These are phyloP conservation scores for Heterotis niloticus DNA, from an alignment of 2,113 vertebrate genomes.

Conservation along the genomic window DNA sequence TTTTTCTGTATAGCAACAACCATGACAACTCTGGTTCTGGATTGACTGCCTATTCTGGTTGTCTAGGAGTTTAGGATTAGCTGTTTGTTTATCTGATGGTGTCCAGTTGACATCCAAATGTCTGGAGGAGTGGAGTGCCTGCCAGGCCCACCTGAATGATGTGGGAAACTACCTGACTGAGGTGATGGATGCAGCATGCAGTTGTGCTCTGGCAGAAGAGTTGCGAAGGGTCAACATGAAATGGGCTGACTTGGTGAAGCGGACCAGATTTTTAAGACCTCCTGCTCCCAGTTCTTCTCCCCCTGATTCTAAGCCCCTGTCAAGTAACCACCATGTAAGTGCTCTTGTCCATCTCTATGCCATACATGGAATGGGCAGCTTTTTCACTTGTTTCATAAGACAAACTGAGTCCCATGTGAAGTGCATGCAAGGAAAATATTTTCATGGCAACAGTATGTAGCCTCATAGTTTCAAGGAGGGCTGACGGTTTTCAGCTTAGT, in stretches of 20 bases:
- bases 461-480: no score
- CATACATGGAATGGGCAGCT: no score
- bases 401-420: no score
- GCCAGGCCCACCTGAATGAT: constrained; percentile 66
- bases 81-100: background rate
- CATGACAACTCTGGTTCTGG: no score
- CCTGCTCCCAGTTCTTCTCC: background rate
- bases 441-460: no score
- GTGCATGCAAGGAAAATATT: no score
- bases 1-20: background rate
- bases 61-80: background rate
- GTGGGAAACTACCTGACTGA: constrained; percentile 69
- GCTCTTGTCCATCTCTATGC: no score
- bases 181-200: constrained; percentile 61
- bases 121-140: constrained; percentile 60
- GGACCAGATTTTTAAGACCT: constrained; percentile 60
- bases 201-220: constrained; percentile 63
- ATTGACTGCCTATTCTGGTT: background rate
- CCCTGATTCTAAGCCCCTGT: background rate
- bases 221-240: constrained; percentile 71
- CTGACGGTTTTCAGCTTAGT: no score
- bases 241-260: constrained; percentile 73
- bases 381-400: no score
- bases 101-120: constrained; percentile 44
- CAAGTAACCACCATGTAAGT: no score